Conservation (phyloP, 2,888 invertebrate species). For the Tenthredo mesomela region DNA sequence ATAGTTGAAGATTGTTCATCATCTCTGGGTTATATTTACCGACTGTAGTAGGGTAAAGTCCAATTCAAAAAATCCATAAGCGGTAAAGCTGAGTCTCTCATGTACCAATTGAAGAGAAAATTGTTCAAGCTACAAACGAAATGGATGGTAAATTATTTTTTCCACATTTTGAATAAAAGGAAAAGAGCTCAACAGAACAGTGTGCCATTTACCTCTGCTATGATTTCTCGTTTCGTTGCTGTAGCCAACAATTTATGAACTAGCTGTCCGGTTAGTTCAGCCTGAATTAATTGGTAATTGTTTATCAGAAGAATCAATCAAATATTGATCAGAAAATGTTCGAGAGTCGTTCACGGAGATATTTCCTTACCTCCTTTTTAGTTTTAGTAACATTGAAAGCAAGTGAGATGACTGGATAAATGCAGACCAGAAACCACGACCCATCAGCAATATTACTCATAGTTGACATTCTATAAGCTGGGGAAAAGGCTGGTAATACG, state of each 20-base stretch:
- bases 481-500: background rate
- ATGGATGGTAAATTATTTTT: background rate
- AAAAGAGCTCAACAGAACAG: too few relatives aligned
- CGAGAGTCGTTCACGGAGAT: background rate
- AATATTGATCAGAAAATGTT: background rate
- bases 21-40: background rate
- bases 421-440: too few relatives aligned
- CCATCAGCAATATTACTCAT: background rate
- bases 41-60: background rate
- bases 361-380: background rate
- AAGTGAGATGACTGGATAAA: background rate
- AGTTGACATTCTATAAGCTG: background rate
- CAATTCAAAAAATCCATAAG: constrained; percentile 10
- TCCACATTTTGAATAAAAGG: background rate
- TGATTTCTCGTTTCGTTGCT: background rate
- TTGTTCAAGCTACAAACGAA: background rate
- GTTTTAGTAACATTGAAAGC: background rate
- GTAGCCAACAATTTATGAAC: background rate
- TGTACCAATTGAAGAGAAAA: background rate
- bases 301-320: background rate
- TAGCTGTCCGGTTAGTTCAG: background rate
- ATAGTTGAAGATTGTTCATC: background rate
- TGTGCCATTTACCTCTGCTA: background rate
- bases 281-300: background rate
- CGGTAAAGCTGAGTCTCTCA: background rate